phyloP scores from a whole-genome alignment of 2,797 vertebrate species.

The Diplodus sargus region DNA sequence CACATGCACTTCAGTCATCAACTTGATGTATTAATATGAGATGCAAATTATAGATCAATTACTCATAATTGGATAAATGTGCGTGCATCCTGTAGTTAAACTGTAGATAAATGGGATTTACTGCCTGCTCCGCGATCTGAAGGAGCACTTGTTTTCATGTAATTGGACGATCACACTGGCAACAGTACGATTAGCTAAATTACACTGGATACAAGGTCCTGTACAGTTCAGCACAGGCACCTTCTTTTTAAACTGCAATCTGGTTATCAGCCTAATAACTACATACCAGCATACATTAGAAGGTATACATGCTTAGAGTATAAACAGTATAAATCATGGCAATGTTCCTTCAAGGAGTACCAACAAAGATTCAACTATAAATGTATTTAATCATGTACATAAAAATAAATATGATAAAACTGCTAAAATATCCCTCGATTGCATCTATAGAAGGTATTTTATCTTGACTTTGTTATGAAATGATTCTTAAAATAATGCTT shows the following conservation, averaged over 20 bases:
- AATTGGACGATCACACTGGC: constrained; percentile 41
- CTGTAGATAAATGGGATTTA: constrained; percentile 56
- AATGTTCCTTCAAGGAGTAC: neutral
- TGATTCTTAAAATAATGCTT: constrained; percentile 25
- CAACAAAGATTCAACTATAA: neutral
- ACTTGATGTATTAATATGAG: constrained; percentile 65
- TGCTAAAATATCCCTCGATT: neutral
- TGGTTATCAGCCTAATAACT: constrained; percentile 34
- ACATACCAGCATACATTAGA: constrained; percentile 15
- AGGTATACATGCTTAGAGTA: constrained; percentile 8
- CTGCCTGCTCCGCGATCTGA: constrained; percentile 36
- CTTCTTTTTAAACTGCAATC: constrained; percentile 35
- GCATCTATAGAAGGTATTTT: neutral
- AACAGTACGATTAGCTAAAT: constrained; percentile 59
- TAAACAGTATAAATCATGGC: constrained; percentile 2
- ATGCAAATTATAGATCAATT: constrained; percentile 66
- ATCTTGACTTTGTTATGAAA: neutral
- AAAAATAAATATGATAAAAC: neutral
- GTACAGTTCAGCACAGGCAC: constrained; percentile 42
- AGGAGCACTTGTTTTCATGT: constrained; percentile 60
- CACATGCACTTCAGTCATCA: constrained; percentile 43
- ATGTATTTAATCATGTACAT: neutral
- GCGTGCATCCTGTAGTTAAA: constrained; percentile 47
- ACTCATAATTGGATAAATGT: constrained; percentile 65
- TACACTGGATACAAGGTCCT: constrained; percentile 45